Base-by-base conservation (phyloP, 2,888 invertebrate species). In the Allacma fusca region DNA sequence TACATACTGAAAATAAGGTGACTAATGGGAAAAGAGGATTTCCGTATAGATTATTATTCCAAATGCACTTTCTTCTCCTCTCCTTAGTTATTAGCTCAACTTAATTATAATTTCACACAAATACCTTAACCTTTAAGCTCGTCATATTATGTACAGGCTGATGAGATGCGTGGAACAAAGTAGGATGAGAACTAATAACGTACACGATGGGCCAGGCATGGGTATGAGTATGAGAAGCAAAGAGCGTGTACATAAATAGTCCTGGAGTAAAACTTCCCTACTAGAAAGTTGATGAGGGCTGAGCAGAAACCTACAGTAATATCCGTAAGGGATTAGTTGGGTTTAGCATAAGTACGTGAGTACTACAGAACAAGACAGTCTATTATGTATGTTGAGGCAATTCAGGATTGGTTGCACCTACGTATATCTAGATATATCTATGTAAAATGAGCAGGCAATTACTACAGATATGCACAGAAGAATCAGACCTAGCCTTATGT, bases 271-370 rank as follows among this genome's bases (percentile, higher is more conserved):
- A n/a, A 19, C 50, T 50, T 50, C n/a, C 50, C 19, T n/a, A 50
- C 34, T 50, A 50, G 50, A 50, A 50, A 50, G 50, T 50, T 50
- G 50, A 50, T 50, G 50, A 16, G 19, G 50, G 50, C n/a, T 34
- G 34, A 34, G 34, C 4, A 9, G 5, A 50, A 16, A 50, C 2
- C n/a, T n/a, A n/a, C 50, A 50, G 19, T 50, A 50, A 16, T 50
- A 50, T 50, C 50, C n/a, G 50, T n/a, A 50, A 50, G 50, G 50
- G 50, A 50, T 50, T 50, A 50, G 50, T 50, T 50, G n/a, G 50
- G 19, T 50, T 5, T 50, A 19, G 50, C 19, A 50, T 50, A 50
- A 50, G 50, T 50, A 50, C 16, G 16, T 50, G 50, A 50, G 1
- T 50, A 50, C 50, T 19, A 50, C 16, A 50, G 2, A 19, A 50